Evolutionary conservation across 2,113 vertebrate genomes (phyloP), one percentile per base, ranked within the genome.

Genomic region (Holacanthus passer): DNA sequence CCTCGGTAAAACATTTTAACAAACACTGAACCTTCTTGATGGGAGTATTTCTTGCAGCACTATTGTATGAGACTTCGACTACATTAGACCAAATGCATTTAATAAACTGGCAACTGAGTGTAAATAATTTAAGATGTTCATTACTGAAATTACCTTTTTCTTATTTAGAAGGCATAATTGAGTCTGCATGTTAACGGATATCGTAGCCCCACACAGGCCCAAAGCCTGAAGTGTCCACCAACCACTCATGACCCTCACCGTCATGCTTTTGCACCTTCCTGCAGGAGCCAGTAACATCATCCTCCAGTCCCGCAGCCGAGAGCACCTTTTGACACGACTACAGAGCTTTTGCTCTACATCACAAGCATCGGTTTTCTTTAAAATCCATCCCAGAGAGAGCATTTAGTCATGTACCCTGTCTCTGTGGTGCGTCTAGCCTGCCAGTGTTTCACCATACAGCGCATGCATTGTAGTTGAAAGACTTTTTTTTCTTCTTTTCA

Each of bases 171-270:
- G n/a, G n/a, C n/a, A n/a, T n/a, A n/a, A n/a, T n/a, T n/a, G n/a
- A n/a, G n/a, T n/a, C n/a, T n/a, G n/a, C n/a, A n/a, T n/a, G n/a
- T n/a, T n/a, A n/a, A n/a, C n/a, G n/a, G n/a, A n/a, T n/a, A n/a
- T n/a, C n/a, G n/a, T n/a, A n/a, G n/a, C n/a, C n/a, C n/a, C n/a
- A n/a, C n/a, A n/a, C n/a, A n/a, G n/a, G 35, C 41, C 45, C 64
- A 81, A 52, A 81, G 19, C 43, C 17, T 58, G 29, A 70, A 45
- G 37, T 69, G 60, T 73, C 55, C 20, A 20, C 64, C 62, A 85
- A 59, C 32, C 68, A 81, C 50, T 69, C 41, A 27, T 67, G 32
- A 13, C 64, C 10, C 63, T 37, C 76, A 56, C 20, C 67, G 50
- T 39, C 47, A 3, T 66, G 65, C 43, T 75, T n/a, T 63, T 13